Conservation (phyloP, 2,888 invertebrate species). For the Drosophila prolongata region DNA sequence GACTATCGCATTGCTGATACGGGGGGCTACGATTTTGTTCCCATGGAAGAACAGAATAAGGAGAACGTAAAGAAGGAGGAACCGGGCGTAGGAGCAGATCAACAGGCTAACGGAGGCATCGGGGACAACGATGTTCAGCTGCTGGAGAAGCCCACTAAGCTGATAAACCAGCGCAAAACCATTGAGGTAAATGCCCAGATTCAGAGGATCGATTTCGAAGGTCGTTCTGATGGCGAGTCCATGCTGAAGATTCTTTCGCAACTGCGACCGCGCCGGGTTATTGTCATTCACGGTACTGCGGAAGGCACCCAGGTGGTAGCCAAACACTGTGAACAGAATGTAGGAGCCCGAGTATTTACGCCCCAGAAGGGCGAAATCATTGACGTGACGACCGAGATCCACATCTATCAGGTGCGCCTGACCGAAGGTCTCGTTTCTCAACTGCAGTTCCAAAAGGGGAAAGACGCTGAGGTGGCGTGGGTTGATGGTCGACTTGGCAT, state of each 20-base stretch:
- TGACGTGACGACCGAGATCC: conserved; percentile 98
- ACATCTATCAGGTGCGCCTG: conserved; percentile 98
- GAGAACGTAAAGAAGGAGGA: conserved; percentile 82
- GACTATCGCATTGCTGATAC: conserved; percentile 94
- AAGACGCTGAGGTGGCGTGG: conserved; percentile 98
- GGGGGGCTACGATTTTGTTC: conserved; percentile 80
- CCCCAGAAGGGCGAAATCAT: conserved; percentile 92
- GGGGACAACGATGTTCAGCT: conserved; percentile 79
- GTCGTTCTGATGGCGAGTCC: conserved; percentile 94
- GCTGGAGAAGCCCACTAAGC: conserved; percentile 95
- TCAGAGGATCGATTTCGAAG: conserved; percentile 98
- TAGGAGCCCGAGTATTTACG: conserved; percentile 91
- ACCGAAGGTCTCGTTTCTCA: conserved; percentile 96
- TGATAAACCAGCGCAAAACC: conserved; percentile 89
- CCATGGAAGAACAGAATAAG: conserved; percentile 78
- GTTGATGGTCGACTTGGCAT: conserved; percentile 91
- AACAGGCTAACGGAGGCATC: conserved; percentile 57
- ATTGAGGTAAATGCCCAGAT: conserved; percentile 93
- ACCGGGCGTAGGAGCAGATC: conserved; percentile 50
- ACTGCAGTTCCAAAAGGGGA: conserved; percentile 92
- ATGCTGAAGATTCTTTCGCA: conserved; percentile 92
- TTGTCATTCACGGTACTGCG: conserved; percentile 90
- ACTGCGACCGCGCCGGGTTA: conserved; percentile 92
- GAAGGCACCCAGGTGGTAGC: conserved; percentile 89
- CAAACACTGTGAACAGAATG: conserved; percentile 88